A percentile compares a stretch with the other conserved stretches of the same genome.
These are phyloP conservation scores for Proteles cristata DNA, from an alignment of 2,113 vertebrate genomes.

Conservation along the genomic window DNA sequence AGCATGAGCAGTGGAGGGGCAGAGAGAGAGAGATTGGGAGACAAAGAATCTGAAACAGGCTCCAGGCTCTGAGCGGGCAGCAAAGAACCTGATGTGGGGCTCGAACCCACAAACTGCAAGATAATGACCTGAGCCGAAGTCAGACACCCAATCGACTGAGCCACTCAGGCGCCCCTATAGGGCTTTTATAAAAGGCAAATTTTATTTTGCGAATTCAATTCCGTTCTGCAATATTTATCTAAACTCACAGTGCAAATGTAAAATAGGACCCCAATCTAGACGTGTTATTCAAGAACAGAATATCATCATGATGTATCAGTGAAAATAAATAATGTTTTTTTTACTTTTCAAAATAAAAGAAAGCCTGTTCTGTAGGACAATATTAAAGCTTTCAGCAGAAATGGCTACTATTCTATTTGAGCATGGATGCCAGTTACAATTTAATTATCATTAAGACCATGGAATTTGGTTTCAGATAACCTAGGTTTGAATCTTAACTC, in stretches of 20 bases:
- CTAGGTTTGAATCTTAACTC: neutral
- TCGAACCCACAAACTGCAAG: too few relatives aligned
- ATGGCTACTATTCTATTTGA: neutral
- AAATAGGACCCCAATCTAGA: neutral
- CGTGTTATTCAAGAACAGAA: conserved; percentile 28
- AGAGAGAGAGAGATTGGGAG: too few relatives aligned
- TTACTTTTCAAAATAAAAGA: neutral
- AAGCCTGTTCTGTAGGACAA: neutral
- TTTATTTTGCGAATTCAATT: neutral
- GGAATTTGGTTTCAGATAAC: neutral
- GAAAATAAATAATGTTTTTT: neutral
- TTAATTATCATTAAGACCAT: neutral
- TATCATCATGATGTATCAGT: neutral
- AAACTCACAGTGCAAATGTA: neutral
- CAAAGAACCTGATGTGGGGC: too few relatives aligned
- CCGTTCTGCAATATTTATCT: neutral
- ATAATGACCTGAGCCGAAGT: too few relatives aligned
- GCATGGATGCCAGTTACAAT: neutral
- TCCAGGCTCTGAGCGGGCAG: too few relatives aligned
- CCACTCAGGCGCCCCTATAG: too few relatives aligned
- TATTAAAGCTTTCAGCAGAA: neutral
- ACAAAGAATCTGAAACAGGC: too few relatives aligned
- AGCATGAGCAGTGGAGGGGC: too few relatives aligned
- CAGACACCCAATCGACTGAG: too few relatives aligned
- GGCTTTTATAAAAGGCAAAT: neutral